These are phyloP conservation scores for Stictonetta naevosa DNA, from an alignment of 2,113 vertebrate genomes.

Conservation along the genomic window DNA sequence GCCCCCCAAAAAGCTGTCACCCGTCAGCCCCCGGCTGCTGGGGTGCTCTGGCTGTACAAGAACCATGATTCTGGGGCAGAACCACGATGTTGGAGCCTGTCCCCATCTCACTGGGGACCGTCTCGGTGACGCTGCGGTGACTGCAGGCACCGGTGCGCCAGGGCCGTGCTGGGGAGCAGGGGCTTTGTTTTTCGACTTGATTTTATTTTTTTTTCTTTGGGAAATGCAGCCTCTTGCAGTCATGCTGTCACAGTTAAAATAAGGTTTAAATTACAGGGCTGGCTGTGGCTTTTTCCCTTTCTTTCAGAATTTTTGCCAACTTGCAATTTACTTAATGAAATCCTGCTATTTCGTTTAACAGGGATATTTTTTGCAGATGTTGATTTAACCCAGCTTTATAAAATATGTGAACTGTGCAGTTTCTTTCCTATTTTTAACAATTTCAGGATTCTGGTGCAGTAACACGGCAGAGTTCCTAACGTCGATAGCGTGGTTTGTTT, in stretches of 20 bases:
- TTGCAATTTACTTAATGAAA: constrained; percentile 99
- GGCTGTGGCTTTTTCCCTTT: constrained; percentile 94
- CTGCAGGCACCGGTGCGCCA: constrained; percentile 47
- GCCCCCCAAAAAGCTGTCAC: not conserved
- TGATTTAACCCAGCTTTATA: constrained; percentile 88
- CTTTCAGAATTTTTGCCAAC: constrained; percentile 97
- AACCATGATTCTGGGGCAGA: too few relatives aligned
- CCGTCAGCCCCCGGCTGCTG: not conserved
- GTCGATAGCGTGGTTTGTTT: constrained; percentile 14
- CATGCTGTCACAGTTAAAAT: constrained; percentile 90
- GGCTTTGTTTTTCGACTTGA: constrained; percentile 61
- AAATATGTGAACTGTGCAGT: constrained; percentile 87
- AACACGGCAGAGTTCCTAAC: not conserved
- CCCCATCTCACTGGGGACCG: constrained; percentile 43
- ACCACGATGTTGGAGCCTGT: too few relatives aligned
- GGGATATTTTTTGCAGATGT: constrained; percentile 94
- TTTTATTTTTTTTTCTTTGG: constrained; percentile 67
- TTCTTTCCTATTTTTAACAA: constrained; percentile 81
- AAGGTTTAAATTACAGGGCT: constrained; percentile 98
- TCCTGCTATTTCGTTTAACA: constrained; percentile 94
- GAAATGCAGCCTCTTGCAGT: constrained; percentile 80
- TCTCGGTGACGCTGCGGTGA: constrained; percentile 43
- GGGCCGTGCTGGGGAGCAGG: constrained; percentile 14
- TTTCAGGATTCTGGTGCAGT: constrained; percentile 59
- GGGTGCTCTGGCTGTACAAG: too few relatives aligned